Percentiles rank a stretch among this genome's conserved stretches.
Evolutionary conservation across 2,888 invertebrate species (phyloP).

Genomic region (Drosophila pegasa): DNA sequence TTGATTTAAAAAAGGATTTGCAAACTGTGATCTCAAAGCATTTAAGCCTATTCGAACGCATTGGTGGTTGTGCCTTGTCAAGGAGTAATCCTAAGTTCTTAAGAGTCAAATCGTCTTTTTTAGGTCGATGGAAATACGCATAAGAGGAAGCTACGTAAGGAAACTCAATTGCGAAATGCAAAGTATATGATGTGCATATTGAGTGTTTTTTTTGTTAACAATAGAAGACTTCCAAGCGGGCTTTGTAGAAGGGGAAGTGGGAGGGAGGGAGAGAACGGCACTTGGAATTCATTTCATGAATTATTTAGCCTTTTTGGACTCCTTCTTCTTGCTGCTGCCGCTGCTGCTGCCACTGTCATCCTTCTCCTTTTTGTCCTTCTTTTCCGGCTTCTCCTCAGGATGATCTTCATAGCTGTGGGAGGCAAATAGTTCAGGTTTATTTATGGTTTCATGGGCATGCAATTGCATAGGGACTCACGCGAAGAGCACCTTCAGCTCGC

Average conservation of each 20-base stretch:
- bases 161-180: conserved; percentile 16
- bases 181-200: conserved; percentile 16
- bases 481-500: conserved; percentile 95
- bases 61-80: conserved; percentile 60
- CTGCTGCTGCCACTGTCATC: conserved; percentile 60
- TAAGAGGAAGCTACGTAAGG: conserved; percentile 25
- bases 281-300: conserved; percentile 20
- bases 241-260: not conserved
- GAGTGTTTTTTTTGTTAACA: conserved; percentile 34
- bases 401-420: conserved; percentile 89
- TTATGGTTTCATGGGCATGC: not conserved
- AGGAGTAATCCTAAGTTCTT: conserved; percentile 57
- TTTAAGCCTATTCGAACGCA: conserved; percentile 60
- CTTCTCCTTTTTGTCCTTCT: conserved; percentile 82
- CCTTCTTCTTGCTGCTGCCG: conserved; percentile 82
- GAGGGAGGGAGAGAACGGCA: not conserved
- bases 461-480: conserved; percentile 87
- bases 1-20: conserved; percentile 48
- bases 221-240: conserved; percentile 53
- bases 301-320: conserved; percentile 84
- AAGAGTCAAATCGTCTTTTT: conserved; percentile 60
- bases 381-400: conserved; percentile 86
- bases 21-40: conserved; percentile 26
- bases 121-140: conserved; percentile 31
- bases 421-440: not conserved